Evolutionary conservation across 2,888 invertebrate genomes (phyloP).

Genomic region (Drosophila paramelanica): DNA sequence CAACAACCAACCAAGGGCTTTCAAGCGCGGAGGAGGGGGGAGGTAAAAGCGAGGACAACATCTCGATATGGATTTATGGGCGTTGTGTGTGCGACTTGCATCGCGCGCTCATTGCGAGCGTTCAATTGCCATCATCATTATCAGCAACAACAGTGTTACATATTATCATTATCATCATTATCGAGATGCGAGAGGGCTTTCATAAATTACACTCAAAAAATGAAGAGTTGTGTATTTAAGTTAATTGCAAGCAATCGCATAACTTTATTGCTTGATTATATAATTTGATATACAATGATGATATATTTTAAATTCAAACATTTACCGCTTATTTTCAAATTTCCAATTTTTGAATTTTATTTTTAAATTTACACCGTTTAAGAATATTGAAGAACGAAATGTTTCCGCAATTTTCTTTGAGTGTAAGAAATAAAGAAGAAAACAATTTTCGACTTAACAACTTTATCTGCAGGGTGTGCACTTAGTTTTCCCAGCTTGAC

Average conservation of each 20-base stretch:
- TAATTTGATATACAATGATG: too few species aligned
- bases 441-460: slow-evolving; percentile 74
- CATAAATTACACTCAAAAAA: not conserved
- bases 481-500: slow-evolving; percentile 50
- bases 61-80: slow-evolving; percentile 77
- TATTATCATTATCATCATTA: slow-evolving; percentile 30
- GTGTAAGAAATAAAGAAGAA: slow-evolving; percentile 12
- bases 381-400: slow-evolving; percentile 18
- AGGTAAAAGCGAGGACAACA: slow-evolving; percentile 21
- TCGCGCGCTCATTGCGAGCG: slow-evolving; percentile 41
- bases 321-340: too few species aligned
- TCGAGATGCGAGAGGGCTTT: slow-evolving; percentile 26
- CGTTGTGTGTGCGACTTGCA: slow-evolving; percentile 45
- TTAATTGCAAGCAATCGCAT: too few species aligned
- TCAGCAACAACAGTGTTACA: slow-evolving; percentile 24
- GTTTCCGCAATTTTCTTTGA: not conserved
- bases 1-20: not conserved
- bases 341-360: too few species aligned
- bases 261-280: too few species aligned
- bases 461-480: slow-evolving; percentile 69
- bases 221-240: not conserved
- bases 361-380: too few species aligned
- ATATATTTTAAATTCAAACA: too few species aligned
- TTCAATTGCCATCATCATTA: slow-evolving; percentile 62
- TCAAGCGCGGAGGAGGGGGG: not conserved